Evolutionary conservation across 1,140 invertebrate genomes (phyloP).

Genomic region (Kradibia gibbosae): DNA sequence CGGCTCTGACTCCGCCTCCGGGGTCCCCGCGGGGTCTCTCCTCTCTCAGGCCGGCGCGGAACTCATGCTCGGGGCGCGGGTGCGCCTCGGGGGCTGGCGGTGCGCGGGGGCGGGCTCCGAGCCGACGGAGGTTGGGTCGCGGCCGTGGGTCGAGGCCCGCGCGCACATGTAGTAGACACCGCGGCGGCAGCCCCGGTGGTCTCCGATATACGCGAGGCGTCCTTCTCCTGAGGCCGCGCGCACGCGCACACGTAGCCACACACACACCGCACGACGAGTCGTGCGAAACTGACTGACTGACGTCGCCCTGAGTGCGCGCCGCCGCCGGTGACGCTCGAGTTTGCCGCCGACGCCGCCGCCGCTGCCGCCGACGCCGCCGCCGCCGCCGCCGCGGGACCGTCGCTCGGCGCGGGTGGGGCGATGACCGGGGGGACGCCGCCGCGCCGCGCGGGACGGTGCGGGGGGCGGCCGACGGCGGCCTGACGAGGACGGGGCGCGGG

Average conservation of each 20-base stretch:
- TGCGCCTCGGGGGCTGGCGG: neutral
- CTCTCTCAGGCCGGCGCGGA: neutral
- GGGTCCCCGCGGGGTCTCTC: too few species aligned
- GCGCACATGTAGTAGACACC: too few species aligned
- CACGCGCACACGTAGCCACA: conserved; percentile 29
- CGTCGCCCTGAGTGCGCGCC: neutral
- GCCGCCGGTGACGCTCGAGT: neutral
- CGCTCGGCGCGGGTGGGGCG: too few species aligned
- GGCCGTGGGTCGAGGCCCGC: too few species aligned
- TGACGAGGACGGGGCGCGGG: neutral
- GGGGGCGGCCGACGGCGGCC: neutral
- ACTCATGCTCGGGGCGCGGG: neutral
- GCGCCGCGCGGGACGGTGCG: too few species aligned
- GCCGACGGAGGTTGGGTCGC: neutral
- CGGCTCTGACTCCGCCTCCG: neutral
- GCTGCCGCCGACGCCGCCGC: neutral
- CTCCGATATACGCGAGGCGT: neutral
- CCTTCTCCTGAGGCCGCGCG: neutral
- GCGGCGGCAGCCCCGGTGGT: neutral
- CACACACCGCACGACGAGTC: conserved; percentile 34
- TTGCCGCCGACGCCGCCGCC: too few species aligned
- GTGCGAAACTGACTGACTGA: conserved; percentile 26
- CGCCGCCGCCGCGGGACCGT: neutral
- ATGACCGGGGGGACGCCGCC: too few species aligned
- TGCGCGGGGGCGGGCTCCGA: neutral